Conservation (phyloP, 1,140 invertebrate genomes). For the Drosophila cardini region DNA sequence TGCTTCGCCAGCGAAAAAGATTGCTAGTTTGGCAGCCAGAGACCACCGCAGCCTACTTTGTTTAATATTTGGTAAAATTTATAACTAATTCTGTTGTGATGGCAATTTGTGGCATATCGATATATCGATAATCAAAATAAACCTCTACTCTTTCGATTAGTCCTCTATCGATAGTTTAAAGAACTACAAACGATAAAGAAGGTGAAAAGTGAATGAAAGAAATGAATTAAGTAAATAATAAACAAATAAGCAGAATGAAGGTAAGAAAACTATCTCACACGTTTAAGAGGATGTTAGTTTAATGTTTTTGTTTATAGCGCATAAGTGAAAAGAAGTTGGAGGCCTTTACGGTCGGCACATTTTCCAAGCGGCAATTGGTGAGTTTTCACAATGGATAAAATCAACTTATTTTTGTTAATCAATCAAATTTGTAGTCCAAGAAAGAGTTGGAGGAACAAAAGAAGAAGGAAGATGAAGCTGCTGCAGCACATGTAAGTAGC, state of each 20-base stretch:
- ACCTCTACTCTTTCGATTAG: not conserved
- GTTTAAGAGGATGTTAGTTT: too few species aligned
- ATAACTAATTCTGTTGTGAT: slow-evolving; percentile 37
- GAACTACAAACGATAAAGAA: not conserved
- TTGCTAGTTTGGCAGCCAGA: slow-evolving; percentile 1
- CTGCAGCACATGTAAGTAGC: slow-evolving; percentile 87
- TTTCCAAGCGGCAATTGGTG: slow-evolving; percentile 88
- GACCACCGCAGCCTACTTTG: slow-evolving; percentile 21
- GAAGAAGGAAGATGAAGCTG: slow-evolving; percentile 95
- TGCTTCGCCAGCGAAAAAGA: slow-evolving; percentile 5
- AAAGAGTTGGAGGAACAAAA: slow-evolving; percentile 94
- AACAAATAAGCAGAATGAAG: slow-evolving; percentile 42
- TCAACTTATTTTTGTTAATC: slow-evolving; percentile 69
- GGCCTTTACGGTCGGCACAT: slow-evolving; percentile 91
- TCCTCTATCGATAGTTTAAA: slow-evolving; percentile 1
- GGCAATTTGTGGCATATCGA: slow-evolving; percentile 11
- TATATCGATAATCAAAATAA: slow-evolving; percentile 17
- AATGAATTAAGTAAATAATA: slow-evolving; percentile 16
- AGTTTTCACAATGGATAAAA: not conserved
- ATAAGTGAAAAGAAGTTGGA: slow-evolving; percentile 92
- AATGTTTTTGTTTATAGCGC: slow-evolving; percentile 84
- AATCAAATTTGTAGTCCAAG: slow-evolving; percentile 87
- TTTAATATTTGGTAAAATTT: slow-evolving; percentile 23
- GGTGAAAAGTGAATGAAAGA: slow-evolving; percentile 8
- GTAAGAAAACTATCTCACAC: slow-evolving; percentile 28